A percentile compares a stretch with the other conserved stretches of the same genome.
phyloP scores from a whole-genome alignment of 2,888 invertebrate species.

The Tetragonula carbonaria region DNA sequence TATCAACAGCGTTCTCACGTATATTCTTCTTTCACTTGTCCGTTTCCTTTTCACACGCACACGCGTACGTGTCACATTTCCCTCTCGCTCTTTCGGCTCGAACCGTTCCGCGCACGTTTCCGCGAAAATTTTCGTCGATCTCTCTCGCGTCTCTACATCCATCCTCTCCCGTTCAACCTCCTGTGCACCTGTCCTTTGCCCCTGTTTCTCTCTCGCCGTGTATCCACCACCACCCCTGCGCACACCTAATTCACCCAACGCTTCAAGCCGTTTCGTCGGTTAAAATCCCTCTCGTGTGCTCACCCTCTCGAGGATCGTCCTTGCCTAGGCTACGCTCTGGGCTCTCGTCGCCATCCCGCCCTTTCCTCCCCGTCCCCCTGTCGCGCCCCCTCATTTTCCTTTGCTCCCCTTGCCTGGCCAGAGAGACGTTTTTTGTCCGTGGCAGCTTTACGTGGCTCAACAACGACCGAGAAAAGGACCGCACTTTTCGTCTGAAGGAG shows the following conservation, averaged over 20 bases:
- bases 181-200: slow-evolving; percentile 3
- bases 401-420: slow-evolving; percentile 23
- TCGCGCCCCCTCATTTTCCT: background rate
- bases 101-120: slow-evolving; percentile 1
- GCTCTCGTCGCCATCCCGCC: slow-evolving; percentile 7
- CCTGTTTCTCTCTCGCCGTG: background rate
- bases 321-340: slow-evolving; percentile 7
- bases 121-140: slow-evolving; percentile 28
- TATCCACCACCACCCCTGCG: no score
- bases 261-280: slow-evolving; percentile 30
- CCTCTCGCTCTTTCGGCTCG: slow-evolving; percentile 8
- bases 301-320: slow-evolving; percentile 59
- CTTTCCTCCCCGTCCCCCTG: background rate
- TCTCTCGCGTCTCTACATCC: slow-evolving; percentile 15
- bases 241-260: background rate
- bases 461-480: slow-evolving; percentile 83
- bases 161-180: slow-evolving; percentile 23
- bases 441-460: slow-evolving; percentile 75
- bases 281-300: slow-evolving; percentile 24
- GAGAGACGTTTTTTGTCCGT: slow-evolving; percentile 42
- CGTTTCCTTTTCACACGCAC: background rate
- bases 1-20: background rate
- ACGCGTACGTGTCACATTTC: background rate
- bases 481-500: slow-evolving; percentile 82
- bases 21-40: background rate